Conservation (phyloP, 2,888 invertebrate species). For the Aleiodes leptofemur region DNA sequence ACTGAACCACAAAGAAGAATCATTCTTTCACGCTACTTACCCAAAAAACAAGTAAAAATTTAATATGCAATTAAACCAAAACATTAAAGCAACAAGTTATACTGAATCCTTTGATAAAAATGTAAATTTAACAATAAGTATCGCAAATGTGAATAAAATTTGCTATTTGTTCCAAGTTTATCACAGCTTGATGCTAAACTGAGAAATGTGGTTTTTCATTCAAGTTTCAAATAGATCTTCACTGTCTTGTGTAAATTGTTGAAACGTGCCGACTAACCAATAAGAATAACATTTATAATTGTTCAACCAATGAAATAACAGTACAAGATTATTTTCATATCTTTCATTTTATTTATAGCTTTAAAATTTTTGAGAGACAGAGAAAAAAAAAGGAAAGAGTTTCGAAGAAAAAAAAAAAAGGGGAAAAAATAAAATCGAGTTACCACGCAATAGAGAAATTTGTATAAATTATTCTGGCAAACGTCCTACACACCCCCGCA, state of each 20-base stretch:
- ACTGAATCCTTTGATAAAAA: too few species aligned
- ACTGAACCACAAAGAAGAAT: not conserved
- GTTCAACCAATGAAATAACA: constrained; percentile 58
- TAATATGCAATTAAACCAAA: too few species aligned
- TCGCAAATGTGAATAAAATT: not conserved
- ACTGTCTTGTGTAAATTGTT: too few species aligned
- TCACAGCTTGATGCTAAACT: constrained; percentile 5
- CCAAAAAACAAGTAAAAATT: too few species aligned
- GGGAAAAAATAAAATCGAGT: not conserved
- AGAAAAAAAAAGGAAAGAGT: too few species aligned
- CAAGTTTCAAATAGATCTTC: too few species aligned
- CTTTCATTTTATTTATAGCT: constrained; percentile 58
- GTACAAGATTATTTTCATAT: constrained; percentile 52
- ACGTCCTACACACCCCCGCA: constrained; percentile 49
- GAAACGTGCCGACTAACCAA: constrained; percentile 43
- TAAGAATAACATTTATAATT: constrained; percentile 53
- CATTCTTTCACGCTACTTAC: too few species aligned
- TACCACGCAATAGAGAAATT: constrained; percentile 54
- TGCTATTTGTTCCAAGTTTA: constrained; percentile 1
- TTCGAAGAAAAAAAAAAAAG: constrained; percentile 41
- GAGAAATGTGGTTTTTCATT: too few species aligned
- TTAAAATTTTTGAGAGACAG: not conserved
- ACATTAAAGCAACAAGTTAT: too few species aligned
- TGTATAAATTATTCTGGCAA: constrained; percentile 49
- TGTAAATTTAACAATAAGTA: not conserved